Evolutionary conservation across 2,888 invertebrate genomes (phyloP).

Genomic region (Thyatira batis): DNA sequence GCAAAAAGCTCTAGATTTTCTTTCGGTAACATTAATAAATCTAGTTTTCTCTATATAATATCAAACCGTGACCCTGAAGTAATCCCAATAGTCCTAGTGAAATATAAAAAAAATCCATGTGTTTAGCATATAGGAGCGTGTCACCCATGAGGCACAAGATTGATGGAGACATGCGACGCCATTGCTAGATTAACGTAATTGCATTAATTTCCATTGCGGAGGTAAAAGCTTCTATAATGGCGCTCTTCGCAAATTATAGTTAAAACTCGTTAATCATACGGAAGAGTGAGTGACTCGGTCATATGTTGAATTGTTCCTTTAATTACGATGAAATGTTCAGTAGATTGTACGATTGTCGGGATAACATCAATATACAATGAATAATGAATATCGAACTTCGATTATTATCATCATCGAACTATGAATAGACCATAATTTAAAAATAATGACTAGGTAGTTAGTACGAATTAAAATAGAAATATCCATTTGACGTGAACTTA

Average conservation of each 20-base stretch:
- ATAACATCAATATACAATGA: neutral
- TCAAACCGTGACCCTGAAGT: slow-evolving; percentile 6
- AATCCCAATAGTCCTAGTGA: neutral
- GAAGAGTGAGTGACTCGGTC: slow-evolving; percentile 7
- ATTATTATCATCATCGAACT: too few relatives aligned
- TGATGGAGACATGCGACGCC: slow-evolving; percentile 30
- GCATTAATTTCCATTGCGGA: slow-evolving; percentile 31
- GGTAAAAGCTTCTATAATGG: slow-evolving; percentile 27
- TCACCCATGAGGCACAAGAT: slow-evolving; percentile 17
- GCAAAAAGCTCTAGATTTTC: too few relatives aligned
- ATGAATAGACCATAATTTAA: too few relatives aligned
- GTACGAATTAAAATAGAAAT: too few relatives aligned
- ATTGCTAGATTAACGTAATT: slow-evolving; percentile 41
- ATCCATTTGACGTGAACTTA: too few relatives aligned
- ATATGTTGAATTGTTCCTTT: slow-evolving; percentile 17
- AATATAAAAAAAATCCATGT: neutral
- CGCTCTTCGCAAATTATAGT: slow-evolving; percentile 19
- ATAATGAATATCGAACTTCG: neutral
- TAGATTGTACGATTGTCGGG: neutral
- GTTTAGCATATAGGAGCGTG: slow-evolving; percentile 3
- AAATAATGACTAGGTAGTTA: too few relatives aligned
- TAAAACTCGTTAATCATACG: slow-evolving; percentile 17
- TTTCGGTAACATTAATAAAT: too few relatives aligned
- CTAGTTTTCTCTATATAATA: too few relatives aligned
- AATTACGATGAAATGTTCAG: slow-evolving; percentile 4